These are phyloP conservation scores for Teleogryllus occipitalis DNA, from an alignment of 1,140 invertebrate species.

Conservation along the genomic window DNA sequence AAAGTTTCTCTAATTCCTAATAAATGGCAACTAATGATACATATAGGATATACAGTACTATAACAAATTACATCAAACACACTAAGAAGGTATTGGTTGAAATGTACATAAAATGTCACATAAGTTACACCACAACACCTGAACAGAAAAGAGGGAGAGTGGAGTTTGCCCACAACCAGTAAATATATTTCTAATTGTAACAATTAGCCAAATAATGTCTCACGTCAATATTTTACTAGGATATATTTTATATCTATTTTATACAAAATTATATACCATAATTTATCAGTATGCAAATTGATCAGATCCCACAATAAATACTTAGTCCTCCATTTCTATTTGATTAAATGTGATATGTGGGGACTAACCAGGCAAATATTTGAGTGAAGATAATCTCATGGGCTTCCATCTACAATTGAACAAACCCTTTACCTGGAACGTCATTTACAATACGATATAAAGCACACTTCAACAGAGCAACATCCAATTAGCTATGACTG, in stretches of 20 bases:
- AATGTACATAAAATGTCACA: conserved; percentile 2
- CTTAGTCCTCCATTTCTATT: not conserved
- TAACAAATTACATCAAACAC: not conserved
- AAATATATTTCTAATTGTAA: not conserved
- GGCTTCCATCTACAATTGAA: not conserved
- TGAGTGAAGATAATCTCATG: not conserved
- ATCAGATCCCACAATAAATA: not conserved
- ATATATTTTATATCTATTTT: not conserved
- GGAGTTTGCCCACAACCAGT: not conserved
- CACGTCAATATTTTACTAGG: not conserved
- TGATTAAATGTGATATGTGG: not conserved
- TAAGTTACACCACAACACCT: not conserved
- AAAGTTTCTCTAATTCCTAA: not conserved
- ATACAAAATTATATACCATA: not conserved
- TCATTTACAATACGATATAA: not conserved
- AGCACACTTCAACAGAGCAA: not conserved
- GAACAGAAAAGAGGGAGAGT: not conserved
- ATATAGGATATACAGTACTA: not conserved
- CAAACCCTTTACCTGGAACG: not conserved
- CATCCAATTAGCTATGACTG: not conserved
- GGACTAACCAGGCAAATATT: not conserved
- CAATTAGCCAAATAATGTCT: not conserved
- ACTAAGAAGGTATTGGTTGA: not conserved
- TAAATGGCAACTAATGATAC: not conserved
- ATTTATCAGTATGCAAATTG: not conserved